These are phyloP conservation scores for Archilochus colubris DNA, from an alignment of 2,113 vertebrate species.

Conservation along the genomic window DNA sequence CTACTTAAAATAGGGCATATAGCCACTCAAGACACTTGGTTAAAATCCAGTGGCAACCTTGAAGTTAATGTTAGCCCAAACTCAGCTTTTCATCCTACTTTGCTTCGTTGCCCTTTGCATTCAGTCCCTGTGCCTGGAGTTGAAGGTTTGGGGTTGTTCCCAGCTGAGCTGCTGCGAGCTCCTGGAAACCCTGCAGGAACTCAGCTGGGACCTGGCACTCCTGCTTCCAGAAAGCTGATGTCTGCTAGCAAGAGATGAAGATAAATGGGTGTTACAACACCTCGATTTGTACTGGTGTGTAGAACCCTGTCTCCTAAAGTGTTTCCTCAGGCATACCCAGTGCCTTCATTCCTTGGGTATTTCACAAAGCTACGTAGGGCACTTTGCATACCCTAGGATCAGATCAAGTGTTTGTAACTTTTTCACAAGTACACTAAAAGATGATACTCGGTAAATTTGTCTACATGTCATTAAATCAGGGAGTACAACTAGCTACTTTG, in stretches of 20 bases:
- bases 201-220: background rate
- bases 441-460: background rate
- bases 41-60: background rate
- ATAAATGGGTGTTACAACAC: background rate
- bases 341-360: background rate
- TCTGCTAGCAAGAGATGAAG: background rate
- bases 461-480: background rate
- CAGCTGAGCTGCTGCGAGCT: background rate
- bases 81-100: background rate
- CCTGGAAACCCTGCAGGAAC: background rate
- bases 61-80: background rate
- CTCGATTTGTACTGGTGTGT: background rate
- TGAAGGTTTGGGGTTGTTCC: background rate
- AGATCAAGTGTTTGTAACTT: background rate
- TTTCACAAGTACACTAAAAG: background rate
- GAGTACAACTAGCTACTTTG: background rate
- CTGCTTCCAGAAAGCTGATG: background rate
- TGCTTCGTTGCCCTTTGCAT: background rate
- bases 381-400: background rate
- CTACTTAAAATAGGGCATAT: too few relatives aligned
- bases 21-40: background rate
- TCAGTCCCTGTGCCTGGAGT: rapidly evolving
- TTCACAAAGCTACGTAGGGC: background rate
- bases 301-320: background rate
- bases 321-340: rapidly evolving